Evolutionary conservation across 2,888 invertebrate genomes (phyloP).

Genomic region (Stenotaenia linearis): DNA sequence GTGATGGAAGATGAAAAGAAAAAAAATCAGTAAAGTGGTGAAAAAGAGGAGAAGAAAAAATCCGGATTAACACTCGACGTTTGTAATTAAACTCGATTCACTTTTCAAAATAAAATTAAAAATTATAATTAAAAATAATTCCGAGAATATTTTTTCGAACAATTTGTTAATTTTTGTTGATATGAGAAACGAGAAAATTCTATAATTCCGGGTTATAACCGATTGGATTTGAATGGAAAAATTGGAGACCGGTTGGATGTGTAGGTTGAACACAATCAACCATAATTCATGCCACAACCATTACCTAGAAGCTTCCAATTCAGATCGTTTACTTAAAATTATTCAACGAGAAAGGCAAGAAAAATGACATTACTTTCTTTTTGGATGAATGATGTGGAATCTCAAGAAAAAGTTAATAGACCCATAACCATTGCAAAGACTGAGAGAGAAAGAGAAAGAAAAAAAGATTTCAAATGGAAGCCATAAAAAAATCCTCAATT

Average conservation of each 20-base stretch:
- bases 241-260: neutral
- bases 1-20: constrained; percentile 12
- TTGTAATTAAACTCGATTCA: constrained; percentile 14
- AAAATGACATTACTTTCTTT: constrained; percentile 21
- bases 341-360: constrained; percentile 20
- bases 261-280: constrained; percentile 10
- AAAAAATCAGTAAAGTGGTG: neutral
- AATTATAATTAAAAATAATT: neutral
- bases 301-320: constrained; percentile 12
- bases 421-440: constrained; percentile 22
- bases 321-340: constrained; percentile 26
- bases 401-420: constrained; percentile 22
- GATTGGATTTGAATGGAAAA: neutral
- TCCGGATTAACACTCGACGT: constrained; percentile 11
- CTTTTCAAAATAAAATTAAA: neutral
- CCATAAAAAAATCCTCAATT: neutral
- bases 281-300: constrained; percentile 26
- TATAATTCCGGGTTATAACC: neutral
- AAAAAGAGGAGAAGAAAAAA: neutral
- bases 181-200: neutral
- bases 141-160: neutral
- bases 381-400: constrained; percentile 7
- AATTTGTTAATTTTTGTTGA: neutral
- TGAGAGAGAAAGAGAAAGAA: neutral
- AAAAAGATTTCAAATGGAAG: neutral